Percentiles rank a stretch among this genome's conserved stretches.
phyloP scores from a whole-genome alignment of 2,797 vertebrate genomes.

The Podargus strigoides region DNA sequence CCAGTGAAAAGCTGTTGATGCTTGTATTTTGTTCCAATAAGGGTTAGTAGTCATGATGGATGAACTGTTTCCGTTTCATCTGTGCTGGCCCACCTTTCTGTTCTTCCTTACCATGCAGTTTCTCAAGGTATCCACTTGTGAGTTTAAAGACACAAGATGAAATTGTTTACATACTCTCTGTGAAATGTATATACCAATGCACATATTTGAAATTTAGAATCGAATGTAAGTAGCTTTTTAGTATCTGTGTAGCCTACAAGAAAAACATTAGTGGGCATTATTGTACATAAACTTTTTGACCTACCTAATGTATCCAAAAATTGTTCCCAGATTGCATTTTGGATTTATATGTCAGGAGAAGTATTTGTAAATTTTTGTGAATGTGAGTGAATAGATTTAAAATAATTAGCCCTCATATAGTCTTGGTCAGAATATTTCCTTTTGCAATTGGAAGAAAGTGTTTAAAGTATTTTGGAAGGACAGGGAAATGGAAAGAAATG shows the following conservation, averaged over 20 bases:
- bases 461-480: background rate
- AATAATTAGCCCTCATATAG: background rate
- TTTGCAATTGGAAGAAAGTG: background rate
- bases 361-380: background rate
- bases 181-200: background rate
- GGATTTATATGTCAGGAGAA: background rate
- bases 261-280: background rate
- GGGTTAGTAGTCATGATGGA: background rate
- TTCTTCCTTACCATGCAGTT: background rate
- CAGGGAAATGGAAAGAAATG: background rate
- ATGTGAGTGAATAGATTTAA: background rate
- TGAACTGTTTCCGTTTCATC: background rate
- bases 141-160: background rate
- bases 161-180: background rate
- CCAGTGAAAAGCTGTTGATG: background rate
- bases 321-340: background rate
- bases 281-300: background rate
- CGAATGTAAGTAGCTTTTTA: background rate
- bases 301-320: background rate
- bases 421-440: background rate
- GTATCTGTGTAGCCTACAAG: background rate
- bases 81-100: background rate
- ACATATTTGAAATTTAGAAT: background rate
- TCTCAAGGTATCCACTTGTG: background rate
- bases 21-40: background rate